phyloP scores from a whole-genome alignment of 37 sponge, comb jelly and placozoan species.

The Corticium candelabrum region DNA sequence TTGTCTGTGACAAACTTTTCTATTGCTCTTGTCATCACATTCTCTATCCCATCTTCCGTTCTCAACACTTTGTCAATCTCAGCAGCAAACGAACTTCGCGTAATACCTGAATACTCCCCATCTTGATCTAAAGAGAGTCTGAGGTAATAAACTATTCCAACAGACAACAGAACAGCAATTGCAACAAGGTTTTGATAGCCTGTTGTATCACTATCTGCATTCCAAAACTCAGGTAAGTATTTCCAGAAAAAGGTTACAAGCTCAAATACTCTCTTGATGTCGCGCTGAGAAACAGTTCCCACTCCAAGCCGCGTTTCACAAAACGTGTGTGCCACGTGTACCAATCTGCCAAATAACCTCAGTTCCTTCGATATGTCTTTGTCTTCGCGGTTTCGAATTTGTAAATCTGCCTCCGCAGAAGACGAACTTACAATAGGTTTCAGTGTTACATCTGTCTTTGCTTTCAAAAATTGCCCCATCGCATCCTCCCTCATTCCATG shows the following conservation, averaged over 20 bases:
- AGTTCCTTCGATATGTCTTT: not conserved
- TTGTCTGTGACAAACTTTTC: not conserved
- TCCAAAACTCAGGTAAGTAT: not conserved
- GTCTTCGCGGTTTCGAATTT: not conserved
- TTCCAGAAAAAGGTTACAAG: not conserved
- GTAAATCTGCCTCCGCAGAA: too few relatives aligned
- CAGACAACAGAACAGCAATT: not conserved
- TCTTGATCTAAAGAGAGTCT: too few relatives aligned
- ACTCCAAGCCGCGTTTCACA: not conserved
- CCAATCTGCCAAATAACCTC: not conserved
- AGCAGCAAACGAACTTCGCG: not conserved
- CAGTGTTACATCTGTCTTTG: not conserved
- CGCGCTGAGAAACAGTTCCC: not conserved
- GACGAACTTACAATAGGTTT: not conserved
- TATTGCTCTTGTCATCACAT: not conserved
- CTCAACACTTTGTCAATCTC: not conserved
- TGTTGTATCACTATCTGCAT: not conserved
- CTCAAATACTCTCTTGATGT: constrained; percentile 1
- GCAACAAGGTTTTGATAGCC: not conserved
- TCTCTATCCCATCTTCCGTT: not conserved
- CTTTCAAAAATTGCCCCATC: not conserved
- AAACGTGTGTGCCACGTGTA: not conserved
- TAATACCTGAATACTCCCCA: not conserved
- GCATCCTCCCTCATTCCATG: not conserved
- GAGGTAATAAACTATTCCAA: not conserved